Evolutionary conservation across 2,888 invertebrate species (phyloP), one percentile per base, ranked within the genome.

Genomic region (Eristalinus aeneus): DNA sequence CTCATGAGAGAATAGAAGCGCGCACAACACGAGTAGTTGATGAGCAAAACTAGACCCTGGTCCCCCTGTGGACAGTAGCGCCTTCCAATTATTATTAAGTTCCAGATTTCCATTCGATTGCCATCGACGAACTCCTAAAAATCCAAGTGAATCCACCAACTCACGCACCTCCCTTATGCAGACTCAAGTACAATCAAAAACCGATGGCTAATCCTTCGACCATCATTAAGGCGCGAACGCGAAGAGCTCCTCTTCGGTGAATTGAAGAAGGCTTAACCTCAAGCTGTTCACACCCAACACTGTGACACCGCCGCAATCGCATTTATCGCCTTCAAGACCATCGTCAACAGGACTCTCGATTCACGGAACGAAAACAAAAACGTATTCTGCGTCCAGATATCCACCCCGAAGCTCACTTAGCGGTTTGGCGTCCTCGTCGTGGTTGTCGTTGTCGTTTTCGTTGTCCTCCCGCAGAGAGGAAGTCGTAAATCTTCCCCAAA

Each of bases 401-500:
- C 46, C 46, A 46, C 46, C 9, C 27, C 46, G 46, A 46, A 46
- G 16, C 16, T 46, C 16, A 46, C 16, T 46, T 46, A 46, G 16
- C 39, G 39, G 16, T 8, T 46, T 46, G 16, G 16, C 27, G 27
- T 27, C 27, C 27, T 27, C 27, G 27, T 3, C 27, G 27, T 2
- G 2, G 27, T 27, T n/a, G n/a, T n/a, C n/a, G n/a, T n/a, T n/a
- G 4, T 39, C 39, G 39, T 39, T n/a, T 39, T n/a, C 46, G 16
- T 46, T 16, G 46, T 46, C 8, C 16, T 46, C 46, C 46, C 46
- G 46, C 46, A 46, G 61, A 32, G 10, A 22, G 75, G 63, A 81
- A 76, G 72, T 39, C 72, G 72, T 81, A 85, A 85, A 76, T 81
- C 81, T 85, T 32, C 36, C 16, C 69, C 54, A 81, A 72, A 81